A percentile compares a stretch with the other conserved stretches of the same genome.
These are phyloP conservation scores for Sebastes jordani DNA, from an alignment of 2,797 vertebrate genomes.

Conservation along the genomic window DNA sequence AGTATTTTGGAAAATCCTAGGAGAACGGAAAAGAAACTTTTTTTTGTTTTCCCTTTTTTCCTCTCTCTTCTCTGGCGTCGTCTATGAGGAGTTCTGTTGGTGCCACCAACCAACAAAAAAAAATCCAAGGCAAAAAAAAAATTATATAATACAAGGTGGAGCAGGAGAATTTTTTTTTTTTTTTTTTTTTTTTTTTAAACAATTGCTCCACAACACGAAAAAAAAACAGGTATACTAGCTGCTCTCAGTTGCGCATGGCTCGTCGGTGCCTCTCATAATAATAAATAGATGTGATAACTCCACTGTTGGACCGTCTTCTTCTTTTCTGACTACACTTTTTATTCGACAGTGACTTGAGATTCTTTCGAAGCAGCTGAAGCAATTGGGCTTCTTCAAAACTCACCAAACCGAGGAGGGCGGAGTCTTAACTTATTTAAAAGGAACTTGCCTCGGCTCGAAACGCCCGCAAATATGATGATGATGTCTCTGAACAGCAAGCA, in stretches of 20 bases:
- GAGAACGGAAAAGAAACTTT: conserved; percentile 69
- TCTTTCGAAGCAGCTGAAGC: conserved; percentile 62
- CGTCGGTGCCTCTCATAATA: conserved; percentile 46
- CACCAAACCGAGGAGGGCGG: conserved; percentile 83
- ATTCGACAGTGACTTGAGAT: conserved; percentile 76
- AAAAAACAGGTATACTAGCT: not conserved
- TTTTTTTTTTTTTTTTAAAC: not conserved
- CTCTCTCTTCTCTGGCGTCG: conserved; percentile 38
- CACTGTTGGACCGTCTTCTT: conserved; percentile 68
- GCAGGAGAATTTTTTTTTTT: conserved; percentile 45
- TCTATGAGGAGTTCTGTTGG: conserved; percentile 63
- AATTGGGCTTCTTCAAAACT: conserved; percentile 70
- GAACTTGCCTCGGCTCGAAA: conserved; percentile 80
- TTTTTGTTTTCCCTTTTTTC: conserved; percentile 29
- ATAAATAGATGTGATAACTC: conserved; percentile 80
- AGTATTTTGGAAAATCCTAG: conserved; percentile 76
- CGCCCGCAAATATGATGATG: conserved; percentile 96
- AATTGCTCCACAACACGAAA: conserved; percentile 44
- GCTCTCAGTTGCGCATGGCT: conserved; percentile 62
- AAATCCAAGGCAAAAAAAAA: conserved; percentile 47
- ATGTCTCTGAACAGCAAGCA: conserved; percentile 98
- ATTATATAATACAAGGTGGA: conserved; percentile 33
- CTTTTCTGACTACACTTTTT: conserved; percentile 40
- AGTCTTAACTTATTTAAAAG: conserved; percentile 87
- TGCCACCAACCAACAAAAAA: conserved; percentile 26